Base-by-base conservation (phyloP, 1,140 invertebrate genomes). In the Trichonephila clavipes region DNA sequence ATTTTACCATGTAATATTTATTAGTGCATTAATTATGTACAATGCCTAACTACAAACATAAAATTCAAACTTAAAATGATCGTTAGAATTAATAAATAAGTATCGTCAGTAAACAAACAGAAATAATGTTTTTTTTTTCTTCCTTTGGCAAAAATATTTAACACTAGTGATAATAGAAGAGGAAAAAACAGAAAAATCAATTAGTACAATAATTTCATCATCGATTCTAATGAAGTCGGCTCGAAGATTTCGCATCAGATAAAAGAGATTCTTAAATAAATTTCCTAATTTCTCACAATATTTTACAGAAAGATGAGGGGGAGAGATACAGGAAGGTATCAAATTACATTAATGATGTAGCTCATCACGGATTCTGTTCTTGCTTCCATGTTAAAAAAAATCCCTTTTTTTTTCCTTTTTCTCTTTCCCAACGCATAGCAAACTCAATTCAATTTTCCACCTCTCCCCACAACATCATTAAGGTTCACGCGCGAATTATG, bases 401-500 rank as follows among this genome's bases (percentile, higher is more conserved):
- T 40, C 72, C 28, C 18, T 10, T 7, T 0, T 10, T 7, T 0
- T 12, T 51, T 28, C 3, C 14, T 28, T 69, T n/a, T 69, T 28
- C 1, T 69, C 24, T 69, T 66, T 28, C 24, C 24, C 66, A 24
- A n/a, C 18, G 51, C 44, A 28, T 77, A 77, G 72, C 72, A 40
- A 34, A 1, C 28, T 77, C 72, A 77, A 77, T 69, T 40, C 87
- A n/a, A 88, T 66, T 88, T 66, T 24, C 62, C 34, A 18, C 62
- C 64, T 28, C 14, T 28, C 62, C 40, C 34, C 61, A 24, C 62
- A 44, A 64, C 61, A 40, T 69, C 87, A 88, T 88, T 88, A 69
- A 88, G 28, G 61, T 61, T 88, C 62, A 88, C 62, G 34, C 28
- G 34, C 87, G 19, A 62, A 62, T 88, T 88, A 88, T 88, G 87